Evolutionary conservation across 2,113 vertebrate genomes (phyloP).

Genomic region (Mobula hypostoma): DNA sequence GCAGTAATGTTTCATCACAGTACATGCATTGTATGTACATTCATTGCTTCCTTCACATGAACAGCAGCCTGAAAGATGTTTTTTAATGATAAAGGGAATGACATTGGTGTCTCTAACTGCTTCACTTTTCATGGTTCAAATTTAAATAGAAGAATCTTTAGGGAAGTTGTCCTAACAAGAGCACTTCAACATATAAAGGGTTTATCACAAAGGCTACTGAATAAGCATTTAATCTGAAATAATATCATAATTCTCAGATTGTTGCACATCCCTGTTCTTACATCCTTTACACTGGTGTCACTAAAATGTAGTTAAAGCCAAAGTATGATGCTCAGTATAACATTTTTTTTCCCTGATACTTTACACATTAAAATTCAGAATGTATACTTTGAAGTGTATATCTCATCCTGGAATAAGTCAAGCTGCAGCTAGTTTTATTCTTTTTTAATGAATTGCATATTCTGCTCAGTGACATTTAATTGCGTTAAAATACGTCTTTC

Average conservation of each 20-base stretch:
- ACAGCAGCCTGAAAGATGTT: background rate
- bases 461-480: background rate
- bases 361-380: background rate
- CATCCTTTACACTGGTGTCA: background rate
- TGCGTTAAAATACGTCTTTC: conserved; percentile 12
- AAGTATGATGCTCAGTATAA: background rate
- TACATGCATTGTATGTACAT: background rate
- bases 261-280: background rate
- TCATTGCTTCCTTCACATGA: background rate
- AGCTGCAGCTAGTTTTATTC: background rate
- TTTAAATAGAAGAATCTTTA: background rate
- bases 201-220: background rate
- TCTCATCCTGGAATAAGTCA: background rate
- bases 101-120: background rate
- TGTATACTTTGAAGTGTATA: background rate
- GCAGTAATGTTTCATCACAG: conserved; percentile 5
- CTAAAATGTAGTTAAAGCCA: background rate
- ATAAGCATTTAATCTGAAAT: background rate
- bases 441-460: background rate
- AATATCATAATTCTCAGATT: background rate
- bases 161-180: background rate
- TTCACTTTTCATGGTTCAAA: conserved; percentile 1
- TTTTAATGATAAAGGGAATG: background rate
- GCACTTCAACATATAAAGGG: background rate
- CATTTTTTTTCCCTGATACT: background rate